Conservation (phyloP, 2,797 vertebrate genomes). For the Pseudomugil tenellus region DNA sequence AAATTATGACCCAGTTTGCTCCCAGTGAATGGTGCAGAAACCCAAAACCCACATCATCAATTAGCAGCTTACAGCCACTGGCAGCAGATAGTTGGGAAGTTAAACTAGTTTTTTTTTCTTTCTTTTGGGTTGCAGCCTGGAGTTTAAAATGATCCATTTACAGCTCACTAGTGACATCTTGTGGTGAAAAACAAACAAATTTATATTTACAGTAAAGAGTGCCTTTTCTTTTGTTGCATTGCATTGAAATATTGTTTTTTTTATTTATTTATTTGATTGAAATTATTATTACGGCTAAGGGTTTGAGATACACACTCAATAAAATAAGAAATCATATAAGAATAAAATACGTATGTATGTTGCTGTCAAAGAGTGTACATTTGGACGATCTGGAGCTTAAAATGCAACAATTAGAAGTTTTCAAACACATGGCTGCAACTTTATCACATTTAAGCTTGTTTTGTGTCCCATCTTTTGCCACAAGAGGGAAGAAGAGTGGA, state of each 20-base stretch:
- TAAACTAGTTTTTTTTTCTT: conserved; percentile 18
- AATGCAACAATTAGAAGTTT: conserved; percentile 23
- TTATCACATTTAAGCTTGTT: conserved; percentile 44
- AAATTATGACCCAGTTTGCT: conserved; percentile 81
- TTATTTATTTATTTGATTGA: background rate
- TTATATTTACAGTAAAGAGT: background rate
- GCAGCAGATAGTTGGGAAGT: conserved; percentile 42
- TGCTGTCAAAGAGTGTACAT: background rate
- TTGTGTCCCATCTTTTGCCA: conserved; percentile 57
- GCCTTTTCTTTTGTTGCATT: background rate
- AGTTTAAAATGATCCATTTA: conserved; percentile 32
- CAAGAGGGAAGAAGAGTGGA: conserved; percentile 68
- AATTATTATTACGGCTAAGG: background rate
- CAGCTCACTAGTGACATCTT: conserved; percentile 69
- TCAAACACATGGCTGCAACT: conserved; percentile 16
- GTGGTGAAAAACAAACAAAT: conserved; percentile 47
- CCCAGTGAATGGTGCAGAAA: conserved; percentile 57
- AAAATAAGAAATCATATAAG: background rate
- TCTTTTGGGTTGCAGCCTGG: conserved; percentile 12
- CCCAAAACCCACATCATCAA: conserved; percentile 69
- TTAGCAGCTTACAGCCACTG: conserved; percentile 51
- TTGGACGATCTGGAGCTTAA: conserved; percentile 2
- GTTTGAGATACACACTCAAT: background rate
- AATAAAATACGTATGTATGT: background rate
- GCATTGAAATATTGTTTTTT: background rate